Base-by-base conservation (phyloP, 2,888 invertebrate species). In the Troides helena region DNA sequence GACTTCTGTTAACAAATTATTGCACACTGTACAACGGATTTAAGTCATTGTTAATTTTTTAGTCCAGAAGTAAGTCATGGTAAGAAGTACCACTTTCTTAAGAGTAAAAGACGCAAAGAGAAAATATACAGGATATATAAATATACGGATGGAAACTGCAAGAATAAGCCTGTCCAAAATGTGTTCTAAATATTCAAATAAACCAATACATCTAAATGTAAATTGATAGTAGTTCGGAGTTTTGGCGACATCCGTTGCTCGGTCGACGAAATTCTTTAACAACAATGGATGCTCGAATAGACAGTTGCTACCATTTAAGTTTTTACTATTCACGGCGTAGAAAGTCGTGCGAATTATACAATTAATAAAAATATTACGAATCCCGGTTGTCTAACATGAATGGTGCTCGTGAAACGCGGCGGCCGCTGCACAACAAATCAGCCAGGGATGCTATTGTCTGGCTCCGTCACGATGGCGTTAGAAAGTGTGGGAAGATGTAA, bases 401-500 rank as follows among this genome's bases (percentile, higher is more conserved):
- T 58, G 58, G 46, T 70, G 36, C 57, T 67, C 66, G 66, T 70
- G 66, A 62, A 57, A 59, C 50, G 62, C 62, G 59, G 12, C 62
- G 30, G 61, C 53, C 25, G 59, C 46, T 23, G 25, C 7, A 63
- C 58, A 50, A 65, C 53, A 25, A 65, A 57, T 75, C 75, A 68
- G 75, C 77, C 72, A 53, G 74, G 78, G 83, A 83, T 85, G 82
- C 82, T 79, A 88, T 89, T 89, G 90, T 88, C 85, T 88, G 84
- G 77, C 80, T 85, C 79, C 76, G 71, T 73, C 79, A 90, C 89
- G 91, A 90, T 88, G 79, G 83, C 80, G 85, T 81, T 91, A 84
- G 92, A 92, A 92, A 92, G 92, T 92, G 90, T 91, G 92, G 85
- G 92, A 91, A 89, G 83, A 80, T 75, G 76, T 86, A 83, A 84